These are phyloP conservation scores for Rhogogaster chlorosoma DNA, from an alignment of 2,888 invertebrate genomes.

Conservation along the genomic window DNA sequence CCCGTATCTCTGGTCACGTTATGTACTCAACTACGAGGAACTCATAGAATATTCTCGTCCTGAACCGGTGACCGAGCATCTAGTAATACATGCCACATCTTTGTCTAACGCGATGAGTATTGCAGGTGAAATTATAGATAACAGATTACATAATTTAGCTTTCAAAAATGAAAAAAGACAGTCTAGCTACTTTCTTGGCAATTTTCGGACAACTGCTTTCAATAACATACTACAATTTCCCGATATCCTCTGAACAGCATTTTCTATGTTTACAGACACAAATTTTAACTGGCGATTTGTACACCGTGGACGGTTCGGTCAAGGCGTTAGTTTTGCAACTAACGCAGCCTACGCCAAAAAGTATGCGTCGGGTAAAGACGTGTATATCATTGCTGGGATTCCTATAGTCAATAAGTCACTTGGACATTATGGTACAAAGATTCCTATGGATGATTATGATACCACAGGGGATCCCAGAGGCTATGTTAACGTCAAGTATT, in stretches of 20 bases:
- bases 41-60: not conserved
- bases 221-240: not conserved
- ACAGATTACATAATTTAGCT: not conserved
- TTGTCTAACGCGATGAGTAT: not conserved
- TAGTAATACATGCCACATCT: constrained; percentile 17
- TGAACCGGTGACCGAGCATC: not conserved
- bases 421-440: not conserved
- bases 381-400: constrained; percentile 5
- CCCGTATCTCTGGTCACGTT: constrained; percentile 24
- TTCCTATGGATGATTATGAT: not conserved
- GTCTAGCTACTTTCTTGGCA: not conserved
- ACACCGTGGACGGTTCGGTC: not conserved
- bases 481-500: constrained; percentile 22
- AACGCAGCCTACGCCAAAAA: not conserved
- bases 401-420: not conserved
- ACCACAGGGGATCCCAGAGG: constrained; percentile 3
- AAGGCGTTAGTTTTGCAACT: constrained; percentile 25
- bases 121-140: constrained; percentile 13
- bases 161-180: not conserved
- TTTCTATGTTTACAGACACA: not conserved
- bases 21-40: constrained; percentile 21
- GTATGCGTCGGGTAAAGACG: not conserved
- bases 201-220: not conserved
- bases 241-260: not conserved
- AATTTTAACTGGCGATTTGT: constrained; percentile 29